Evolutionary conservation across 2,797 vertebrate species (phyloP), one percentile per base, ranked within the genome.

Genomic region (Pseudopleuronectes americanus): DNA sequence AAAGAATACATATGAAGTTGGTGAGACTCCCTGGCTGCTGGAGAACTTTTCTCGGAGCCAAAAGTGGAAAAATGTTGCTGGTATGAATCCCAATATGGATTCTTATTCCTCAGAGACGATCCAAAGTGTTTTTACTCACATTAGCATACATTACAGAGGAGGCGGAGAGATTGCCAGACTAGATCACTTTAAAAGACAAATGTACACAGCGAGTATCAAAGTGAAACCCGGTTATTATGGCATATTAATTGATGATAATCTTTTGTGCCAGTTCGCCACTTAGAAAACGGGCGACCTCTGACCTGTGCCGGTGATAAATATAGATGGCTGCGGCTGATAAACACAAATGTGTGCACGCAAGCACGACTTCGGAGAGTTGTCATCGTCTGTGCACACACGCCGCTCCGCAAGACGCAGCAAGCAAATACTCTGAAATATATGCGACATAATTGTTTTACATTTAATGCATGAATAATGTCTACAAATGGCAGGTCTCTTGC

Each of bases 391-490:
- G 57, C 67, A 31, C 76, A 61, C 63, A 53, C 2, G 8, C 64
- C 8, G 22, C 55, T 17, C 12, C 2, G 2, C 74, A 72, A 76
- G 82, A 77, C 58, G 1, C 58, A n/a, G 66, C 59, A 36, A 76
- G 84, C 79, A 89, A 89, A 87, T 77, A 89, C 83, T 72, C 80
- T 72, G 79, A 79, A 89, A 80, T 71, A 67, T 71, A 81, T 63
- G 79, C 75, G 19, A 59, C 55, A 74, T 91, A 85, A 93, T 90
- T 91, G 89, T 92, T 90, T 90, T 81, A 79, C 80, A 84, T 87
- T 89, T 89, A 91, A 91, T 87, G 88, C 89, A 86, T 91, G 89
- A 92, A 87, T 88, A 92, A 90, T 91, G 92, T 90, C 87, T 77
- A 81, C 87, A 90, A 93, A 92, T 91, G 89, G 92, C 89, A 90